Base-by-base conservation (phyloP, 2,888 invertebrate species). In the Allygus modestus region DNA sequence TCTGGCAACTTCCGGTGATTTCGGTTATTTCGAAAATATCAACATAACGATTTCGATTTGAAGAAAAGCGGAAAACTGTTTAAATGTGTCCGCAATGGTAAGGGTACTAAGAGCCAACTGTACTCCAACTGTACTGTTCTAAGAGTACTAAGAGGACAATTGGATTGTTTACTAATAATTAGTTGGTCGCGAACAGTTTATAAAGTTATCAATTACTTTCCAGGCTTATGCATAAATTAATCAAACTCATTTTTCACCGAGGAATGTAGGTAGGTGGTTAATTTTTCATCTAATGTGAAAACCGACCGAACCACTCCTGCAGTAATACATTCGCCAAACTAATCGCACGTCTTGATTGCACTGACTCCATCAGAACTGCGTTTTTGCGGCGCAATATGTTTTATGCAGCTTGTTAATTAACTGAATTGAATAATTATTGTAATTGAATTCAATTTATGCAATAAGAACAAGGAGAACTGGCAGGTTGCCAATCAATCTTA, bases 401-500 rank as follows among this genome's bases (percentile, higher is more conserved):
- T 28, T 65, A 65, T 65, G 65, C 65, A 65, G 15, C 65, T 65
- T 71, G 71, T 41, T 71, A 71, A 71, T 71, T 71, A 71, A 41
- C 41, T 37, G 41, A 41, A 41, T 71, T 71, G 71, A 71, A 71
- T 71, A 71, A 71, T 71, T 71, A 71, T 37, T 41, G 71, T 71
- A 71, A 71, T 71, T 41, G 41, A 37, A 71, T 71, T 37, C 71
- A 71, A 71, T 65, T 65, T 65, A 65, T 65, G 65, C 65, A 65
- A 65, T 65, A 65, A 65, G 65, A 65, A 65, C 65, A 65, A 65
- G 65, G 65, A 9, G 28, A 65, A 15, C 65, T 65, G 65, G 65
- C 4, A 31, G 15, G 26, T 28, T 65, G 65, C 65, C 65, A 26
- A 65, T 65, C 65, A 65, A 65, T 65, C 65, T 65, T 2, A 17